These are phyloP conservation scores for Tichodroma muraria DNA, from an alignment of 2,113 vertebrate genomes.

Conservation along the genomic window DNA sequence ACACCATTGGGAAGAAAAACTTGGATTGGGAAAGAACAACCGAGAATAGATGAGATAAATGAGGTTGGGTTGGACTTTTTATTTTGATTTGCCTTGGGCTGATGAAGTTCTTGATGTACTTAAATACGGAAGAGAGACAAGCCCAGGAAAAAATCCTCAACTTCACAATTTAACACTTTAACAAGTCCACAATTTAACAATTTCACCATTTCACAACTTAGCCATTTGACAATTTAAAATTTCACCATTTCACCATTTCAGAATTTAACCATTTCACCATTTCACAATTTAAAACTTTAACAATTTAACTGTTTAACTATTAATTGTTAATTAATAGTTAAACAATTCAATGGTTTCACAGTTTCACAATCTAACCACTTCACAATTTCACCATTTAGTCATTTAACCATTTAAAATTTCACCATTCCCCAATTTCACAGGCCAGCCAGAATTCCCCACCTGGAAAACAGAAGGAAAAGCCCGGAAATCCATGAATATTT, in stretches of 20 bases:
- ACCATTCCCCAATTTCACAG: background rate
- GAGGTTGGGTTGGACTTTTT: too few species aligned
- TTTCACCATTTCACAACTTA: background rate
- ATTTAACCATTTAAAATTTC: background rate
- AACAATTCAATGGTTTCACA: background rate
- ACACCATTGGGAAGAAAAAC: background rate
- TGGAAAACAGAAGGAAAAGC: constrained; percentile 13
- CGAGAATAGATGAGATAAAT: background rate
- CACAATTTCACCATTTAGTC: background rate
- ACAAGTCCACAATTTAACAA: too few species aligned
- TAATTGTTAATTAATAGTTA: too few species aligned
- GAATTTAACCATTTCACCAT: background rate
- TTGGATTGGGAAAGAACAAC: background rate
- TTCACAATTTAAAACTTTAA: background rate
- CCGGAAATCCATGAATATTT: constrained; percentile 26
- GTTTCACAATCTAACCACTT: background rate
- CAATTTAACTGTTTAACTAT: background rate
- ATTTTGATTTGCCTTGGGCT: background rate
- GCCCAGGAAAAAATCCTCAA: background rate
- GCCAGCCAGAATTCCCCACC: background rate
- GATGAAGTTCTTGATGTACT: background rate
- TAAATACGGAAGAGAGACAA: background rate
- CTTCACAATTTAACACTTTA: background rate
- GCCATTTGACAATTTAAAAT: too few species aligned
- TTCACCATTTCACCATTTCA: background rate